A percentile compares a stretch with the other conserved stretches of the same genome.
Conservation (phyloP, 1,140 invertebrate species). For the Adoxophyes honmai region DNA sequence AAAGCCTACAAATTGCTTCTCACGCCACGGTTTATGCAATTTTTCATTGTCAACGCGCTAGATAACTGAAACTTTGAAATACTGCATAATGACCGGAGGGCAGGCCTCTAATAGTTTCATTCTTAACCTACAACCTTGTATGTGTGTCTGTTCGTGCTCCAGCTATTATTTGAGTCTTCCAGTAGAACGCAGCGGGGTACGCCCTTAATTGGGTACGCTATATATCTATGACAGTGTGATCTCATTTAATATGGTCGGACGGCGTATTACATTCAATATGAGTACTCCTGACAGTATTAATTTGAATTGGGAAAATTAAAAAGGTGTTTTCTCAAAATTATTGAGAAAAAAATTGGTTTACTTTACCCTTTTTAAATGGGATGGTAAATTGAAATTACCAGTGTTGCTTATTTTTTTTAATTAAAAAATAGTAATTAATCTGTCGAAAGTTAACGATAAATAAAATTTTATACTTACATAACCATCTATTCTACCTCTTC, state of each 20-base stretch:
- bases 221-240: conserved; percentile 50
- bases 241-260: conserved; percentile 39
- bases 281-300: conserved; percentile 10
- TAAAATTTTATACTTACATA: too few relatives aligned
- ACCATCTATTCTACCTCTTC: too few relatives aligned
- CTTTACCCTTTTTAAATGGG: too few relatives aligned
- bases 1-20: conserved; percentile 10
- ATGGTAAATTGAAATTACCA: too few relatives aligned
- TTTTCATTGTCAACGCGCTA: conserved; percentile 50
- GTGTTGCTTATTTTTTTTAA: too few relatives aligned
- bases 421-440: too few relatives aligned
- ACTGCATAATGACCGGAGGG: conserved; percentile 52
- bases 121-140: conserved; percentile 29
- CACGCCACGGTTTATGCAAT: conserved; percentile 30
- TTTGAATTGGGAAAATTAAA: neutral
- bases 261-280: conserved; percentile 11
- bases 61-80: conserved; percentile 53
- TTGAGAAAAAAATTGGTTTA: too few relatives aligned
- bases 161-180: conserved; percentile 37
- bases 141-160: conserved; percentile 8
- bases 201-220: conserved; percentile 68
- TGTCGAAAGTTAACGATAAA: too few relatives aligned
- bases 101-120: conserved; percentile 57
- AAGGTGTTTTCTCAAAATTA: neutral
- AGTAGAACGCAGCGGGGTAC: conserved; percentile 60